These are phyloP conservation scores for Mirounga angustirostris DNA, from an alignment of 2,113 vertebrate genomes.

Conservation along the genomic window DNA sequence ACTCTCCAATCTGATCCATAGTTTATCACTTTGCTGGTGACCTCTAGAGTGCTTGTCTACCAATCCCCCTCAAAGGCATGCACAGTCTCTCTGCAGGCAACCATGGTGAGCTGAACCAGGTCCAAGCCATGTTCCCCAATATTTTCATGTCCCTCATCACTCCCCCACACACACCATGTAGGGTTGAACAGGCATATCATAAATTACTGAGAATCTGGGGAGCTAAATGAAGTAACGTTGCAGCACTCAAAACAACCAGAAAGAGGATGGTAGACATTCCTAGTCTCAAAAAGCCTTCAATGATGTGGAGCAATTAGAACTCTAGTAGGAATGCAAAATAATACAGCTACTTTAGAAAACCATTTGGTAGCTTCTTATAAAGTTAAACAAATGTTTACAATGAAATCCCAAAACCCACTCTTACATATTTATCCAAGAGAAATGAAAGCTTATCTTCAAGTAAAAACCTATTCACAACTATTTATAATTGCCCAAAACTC, in stretches of 20 bases:
- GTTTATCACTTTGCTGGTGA: background rate
- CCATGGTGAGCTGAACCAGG: background rate
- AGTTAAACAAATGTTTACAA: background rate
- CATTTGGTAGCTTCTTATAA: background rate
- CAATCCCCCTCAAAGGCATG: background rate
- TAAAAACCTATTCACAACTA: background rate
- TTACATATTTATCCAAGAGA: background rate
- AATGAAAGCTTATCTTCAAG: background rate
- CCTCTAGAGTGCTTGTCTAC: background rate
- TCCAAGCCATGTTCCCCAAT: background rate
- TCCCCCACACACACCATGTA: too few relatives aligned
- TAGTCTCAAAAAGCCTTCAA: background rate
- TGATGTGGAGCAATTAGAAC: background rate
- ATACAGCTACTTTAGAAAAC: background rate
- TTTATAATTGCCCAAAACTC: background rate
- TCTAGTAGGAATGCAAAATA: background rate
- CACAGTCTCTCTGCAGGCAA: rapidly evolving
- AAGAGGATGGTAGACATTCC: background rate
- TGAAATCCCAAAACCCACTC: background rate
- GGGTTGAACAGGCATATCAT: background rate
- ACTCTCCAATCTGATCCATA: background rate
- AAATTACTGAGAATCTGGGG: background rate
- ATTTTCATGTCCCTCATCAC: background rate
- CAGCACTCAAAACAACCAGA: background rate
- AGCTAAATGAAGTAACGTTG: background rate